phyloP scores from a whole-genome alignment of 2,888 invertebrate genomes.

The Stenchaetothrips biformis region DNA sequence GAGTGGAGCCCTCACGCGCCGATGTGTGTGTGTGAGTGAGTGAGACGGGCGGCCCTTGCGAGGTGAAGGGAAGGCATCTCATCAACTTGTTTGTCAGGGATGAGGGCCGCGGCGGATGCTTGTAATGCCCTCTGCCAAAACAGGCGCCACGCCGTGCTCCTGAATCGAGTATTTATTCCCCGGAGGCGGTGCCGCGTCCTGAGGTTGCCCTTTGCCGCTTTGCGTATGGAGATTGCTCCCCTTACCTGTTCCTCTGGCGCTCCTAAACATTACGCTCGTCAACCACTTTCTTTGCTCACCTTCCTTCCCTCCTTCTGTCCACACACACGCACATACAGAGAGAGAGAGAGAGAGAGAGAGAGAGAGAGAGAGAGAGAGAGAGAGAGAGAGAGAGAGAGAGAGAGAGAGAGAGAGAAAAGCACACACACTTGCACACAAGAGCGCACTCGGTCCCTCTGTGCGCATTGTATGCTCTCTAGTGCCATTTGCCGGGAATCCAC shows the following conservation, averaged over 20 bases:
- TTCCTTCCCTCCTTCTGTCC: not conserved
- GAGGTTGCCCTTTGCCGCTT: not conserved
- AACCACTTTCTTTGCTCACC: not conserved
- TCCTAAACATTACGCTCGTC: not conserved
- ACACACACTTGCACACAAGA: not conserved
- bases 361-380: no score
- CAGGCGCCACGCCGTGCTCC: not conserved
- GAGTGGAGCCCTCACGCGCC: not conserved
- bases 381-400: no score
- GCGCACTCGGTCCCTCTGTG: not conserved
- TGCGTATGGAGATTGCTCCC: not conserved
- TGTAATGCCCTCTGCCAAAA: not conserved
- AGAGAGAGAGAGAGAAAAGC: no score
- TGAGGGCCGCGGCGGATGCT: not conserved
- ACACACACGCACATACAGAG: no score
- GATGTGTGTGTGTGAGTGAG: not conserved
- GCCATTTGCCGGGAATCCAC: not conserved
- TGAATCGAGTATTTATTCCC: not conserved
- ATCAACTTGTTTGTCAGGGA: constrained; percentile 9
- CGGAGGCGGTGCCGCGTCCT: not conserved
- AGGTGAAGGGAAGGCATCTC: not conserved
- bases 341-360: no score
- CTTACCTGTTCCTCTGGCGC: not conserved
- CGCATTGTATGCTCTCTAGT: not conserved
- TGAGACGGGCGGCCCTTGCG: not conserved